Evolutionary conservation across 2,797 vertebrate genomes (phyloP).

Genomic region (Gallinago solitaria): DNA sequence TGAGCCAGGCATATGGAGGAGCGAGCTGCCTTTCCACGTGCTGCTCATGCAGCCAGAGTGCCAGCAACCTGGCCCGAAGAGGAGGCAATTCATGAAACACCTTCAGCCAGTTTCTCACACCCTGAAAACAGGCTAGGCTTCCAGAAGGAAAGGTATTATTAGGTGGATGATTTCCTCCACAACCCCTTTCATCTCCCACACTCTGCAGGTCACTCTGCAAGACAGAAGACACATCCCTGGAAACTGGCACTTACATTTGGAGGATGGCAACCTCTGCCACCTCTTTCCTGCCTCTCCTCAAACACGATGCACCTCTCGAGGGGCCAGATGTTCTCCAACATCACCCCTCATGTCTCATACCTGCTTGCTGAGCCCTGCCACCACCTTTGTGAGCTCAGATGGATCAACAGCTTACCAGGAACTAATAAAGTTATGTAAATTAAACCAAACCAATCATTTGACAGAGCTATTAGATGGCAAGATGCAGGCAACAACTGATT

Average conservation of each 20-base stretch:
- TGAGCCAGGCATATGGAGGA: rapidly evolving
- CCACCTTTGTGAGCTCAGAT: neutral
- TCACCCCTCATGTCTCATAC: neutral
- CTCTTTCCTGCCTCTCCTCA: neutral
- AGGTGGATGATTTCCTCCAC: neutral
- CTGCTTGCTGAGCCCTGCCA: neutral
- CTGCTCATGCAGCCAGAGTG: neutral
- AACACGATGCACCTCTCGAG: neutral
- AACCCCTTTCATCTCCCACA: neutral
- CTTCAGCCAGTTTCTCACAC: rapidly evolving
- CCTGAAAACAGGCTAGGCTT: neutral
- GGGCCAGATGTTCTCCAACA: neutral
- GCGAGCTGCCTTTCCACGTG: neutral
- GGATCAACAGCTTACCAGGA: neutral
- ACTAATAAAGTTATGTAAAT: neutral
- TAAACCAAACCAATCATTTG: neutral
- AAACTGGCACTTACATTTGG: neutral
- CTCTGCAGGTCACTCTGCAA: neutral
- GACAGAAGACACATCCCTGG: neutral
- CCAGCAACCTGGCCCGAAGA: neutral
- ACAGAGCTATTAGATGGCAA: neutral
- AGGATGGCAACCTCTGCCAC: neutral
- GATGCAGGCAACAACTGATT: neutral
- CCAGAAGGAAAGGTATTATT: neutral
- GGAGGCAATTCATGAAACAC: neutral